Percentiles rank a stretch among this genome's conserved stretches.
These are phyloP conservation scores for Sclerurus mexicanus DNA, from an alignment of 2,113 vertebrate species.

Conservation along the genomic window DNA sequence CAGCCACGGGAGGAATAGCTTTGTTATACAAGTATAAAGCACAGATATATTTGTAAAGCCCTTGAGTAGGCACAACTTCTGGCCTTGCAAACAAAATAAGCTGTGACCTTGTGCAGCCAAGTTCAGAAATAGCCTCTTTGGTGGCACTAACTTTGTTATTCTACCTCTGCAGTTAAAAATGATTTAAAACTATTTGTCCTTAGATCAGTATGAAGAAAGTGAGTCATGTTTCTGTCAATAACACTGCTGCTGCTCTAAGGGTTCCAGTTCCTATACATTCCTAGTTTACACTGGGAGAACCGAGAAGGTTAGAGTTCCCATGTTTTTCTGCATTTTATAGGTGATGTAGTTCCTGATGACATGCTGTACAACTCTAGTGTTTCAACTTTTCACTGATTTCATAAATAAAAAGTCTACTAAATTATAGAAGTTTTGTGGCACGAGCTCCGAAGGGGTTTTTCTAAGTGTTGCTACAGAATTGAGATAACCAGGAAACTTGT, in stretches of 20 bases:
- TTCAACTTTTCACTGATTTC: background rate
- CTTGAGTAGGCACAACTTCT: background rate
- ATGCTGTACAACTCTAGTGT: background rate
- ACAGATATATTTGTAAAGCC: background rate
- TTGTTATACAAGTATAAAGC: background rate
- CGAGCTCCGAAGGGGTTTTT: background rate
- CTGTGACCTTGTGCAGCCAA: background rate
- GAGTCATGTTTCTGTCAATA: background rate
- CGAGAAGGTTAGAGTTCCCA: background rate
- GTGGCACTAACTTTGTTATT: background rate
- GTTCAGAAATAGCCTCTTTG: background rate
- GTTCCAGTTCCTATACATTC: fast-evolving
- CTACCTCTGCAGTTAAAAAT: background rate
- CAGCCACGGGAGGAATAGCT: background rate
- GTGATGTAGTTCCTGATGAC: background rate
- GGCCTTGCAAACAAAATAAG: background rate
- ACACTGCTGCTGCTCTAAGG: background rate
- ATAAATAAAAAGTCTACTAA: background rate
- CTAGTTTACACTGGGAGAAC: background rate
- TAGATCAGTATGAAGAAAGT: background rate
- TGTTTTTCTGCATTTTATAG: background rate
- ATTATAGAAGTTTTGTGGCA: background rate
- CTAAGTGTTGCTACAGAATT: background rate
- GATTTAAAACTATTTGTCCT: background rate
- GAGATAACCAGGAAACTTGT: background rate